Base-by-base conservation (phyloP, 2,797 vertebrate species). In the Hydrophis major region DNA sequence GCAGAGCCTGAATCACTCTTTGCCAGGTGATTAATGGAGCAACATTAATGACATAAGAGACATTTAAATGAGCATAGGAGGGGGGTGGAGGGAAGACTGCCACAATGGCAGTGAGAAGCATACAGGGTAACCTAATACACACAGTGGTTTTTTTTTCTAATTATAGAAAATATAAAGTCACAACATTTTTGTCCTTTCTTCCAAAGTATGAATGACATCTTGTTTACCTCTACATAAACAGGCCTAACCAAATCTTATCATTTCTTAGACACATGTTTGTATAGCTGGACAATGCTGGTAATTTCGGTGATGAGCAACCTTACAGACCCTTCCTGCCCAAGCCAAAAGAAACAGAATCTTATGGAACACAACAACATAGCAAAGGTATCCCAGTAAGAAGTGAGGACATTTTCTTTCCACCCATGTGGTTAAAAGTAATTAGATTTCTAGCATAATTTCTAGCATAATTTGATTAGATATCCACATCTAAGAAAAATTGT, bases 1-100 rank as follows among this genome's bases (percentile, higher is more conserved):
- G 87, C 89, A 63, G 32, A 63, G 93, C 89, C 12, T 47, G 91
- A 57, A 55, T 27, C 90, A 93, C 60, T 95, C 88, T 87, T 87
- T 93, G 86, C 94, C 57, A 61, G 89, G 89, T 96, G 94, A 66
- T 94, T 69, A 88, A 94, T 93, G 93, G 55, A 94, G 47, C 93
- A 95, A 66, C 93, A 20, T 55, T 83, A 93, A 6, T 1, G 37
- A 32, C 90, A 95, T 93, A 69, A 25, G 93, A 0, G 0, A 32
- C 56, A 14, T 32, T 92, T 87, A 74, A 74, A 74, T 74, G 11
- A 90, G 89, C 66, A 92, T 89, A 69, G 90, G 0, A 3, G 94
- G 7, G 50, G 37, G 5, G 3, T 0, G 25, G 32, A 87, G 25
- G 6, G 27, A 12, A 25, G 27, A 69, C 6, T 47, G 53, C 1